These are phyloP conservation scores for Puffinus mauretanicus DNA, from an alignment of 2,113 vertebrate genomes.

Conservation along the genomic window DNA sequence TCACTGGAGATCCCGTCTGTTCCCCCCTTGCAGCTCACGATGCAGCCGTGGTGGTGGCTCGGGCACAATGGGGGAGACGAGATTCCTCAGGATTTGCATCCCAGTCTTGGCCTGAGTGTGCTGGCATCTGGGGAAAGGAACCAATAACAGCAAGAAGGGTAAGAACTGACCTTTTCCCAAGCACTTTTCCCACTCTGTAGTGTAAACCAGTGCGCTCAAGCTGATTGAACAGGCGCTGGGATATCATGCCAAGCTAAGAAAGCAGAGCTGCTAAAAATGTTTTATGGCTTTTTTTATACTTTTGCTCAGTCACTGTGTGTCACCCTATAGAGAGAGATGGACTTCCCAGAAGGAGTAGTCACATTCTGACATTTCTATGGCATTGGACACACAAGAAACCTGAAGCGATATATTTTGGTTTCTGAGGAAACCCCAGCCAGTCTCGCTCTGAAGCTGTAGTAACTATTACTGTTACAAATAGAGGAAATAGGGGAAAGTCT, in stretches of 20 bases:
- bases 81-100: background rate
- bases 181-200: background rate
- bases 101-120: background rate
- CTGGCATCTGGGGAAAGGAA: background rate
- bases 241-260: background rate
- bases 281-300: background rate
- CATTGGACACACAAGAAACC: background rate
- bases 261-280: background rate
- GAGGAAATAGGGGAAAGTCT: background rate
- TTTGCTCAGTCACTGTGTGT: background rate
- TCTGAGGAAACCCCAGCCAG: background rate
- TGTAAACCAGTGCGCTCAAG: background rate
- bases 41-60: background rate
- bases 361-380: background rate
- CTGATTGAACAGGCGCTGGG: background rate
- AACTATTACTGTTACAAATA: background rate
- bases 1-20: background rate
- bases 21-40: background rate
- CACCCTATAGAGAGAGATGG: background rate
- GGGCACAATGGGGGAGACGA: background rate
- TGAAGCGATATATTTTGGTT: background rate
- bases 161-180: background rate
- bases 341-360: background rate
- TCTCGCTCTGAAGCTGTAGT: background rate
- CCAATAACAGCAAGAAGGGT: background rate